Percentiles rank a stretch among this genome's conserved stretches.
Conservation (phyloP, 2,113 vertebrate genomes). For the Nymphicus hollandicus region DNA sequence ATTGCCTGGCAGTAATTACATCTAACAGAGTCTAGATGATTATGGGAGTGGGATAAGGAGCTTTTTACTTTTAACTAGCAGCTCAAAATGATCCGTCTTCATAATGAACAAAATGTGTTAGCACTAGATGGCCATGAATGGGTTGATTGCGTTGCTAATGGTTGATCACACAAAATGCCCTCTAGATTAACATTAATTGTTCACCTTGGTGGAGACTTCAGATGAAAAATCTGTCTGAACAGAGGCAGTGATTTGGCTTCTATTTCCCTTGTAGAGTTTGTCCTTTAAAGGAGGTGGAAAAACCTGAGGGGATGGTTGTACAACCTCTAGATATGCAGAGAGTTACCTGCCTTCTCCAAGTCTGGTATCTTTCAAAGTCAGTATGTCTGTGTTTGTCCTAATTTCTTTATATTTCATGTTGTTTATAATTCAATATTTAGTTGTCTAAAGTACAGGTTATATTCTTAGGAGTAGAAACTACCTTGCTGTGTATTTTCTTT, state of each 20-base stretch:
- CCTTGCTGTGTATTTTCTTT: not conserved
- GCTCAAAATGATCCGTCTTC: constrained; percentile 24
- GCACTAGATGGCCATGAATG: constrained; percentile 16
- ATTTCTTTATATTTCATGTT: not conserved
- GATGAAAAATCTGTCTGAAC: not conserved
- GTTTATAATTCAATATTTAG: not conserved
- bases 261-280: not conserved
- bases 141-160: constrained; percentile 48
- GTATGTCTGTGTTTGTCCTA: not conserved
- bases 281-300: not conserved
- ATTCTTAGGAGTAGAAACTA: not conserved
- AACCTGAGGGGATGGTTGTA: not conserved
- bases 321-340: not conserved
- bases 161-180: constrained; percentile 29
- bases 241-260: not conserved
- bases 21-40: not conserved
- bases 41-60: constrained; percentile 4
- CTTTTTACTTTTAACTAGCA: constrained; percentile 8
- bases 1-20: not conserved
- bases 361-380: not conserved
- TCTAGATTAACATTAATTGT: constrained; percentile 44
- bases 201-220: not conserved
- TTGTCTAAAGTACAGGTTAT: not conserved
- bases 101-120: constrained; percentile 41
- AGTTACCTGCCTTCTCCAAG: not conserved